These are phyloP conservation scores for Ptychodera flava DNA, from an alignment of 35 echinoderm and acorn worm species.

Conservation along the genomic window DNA sequence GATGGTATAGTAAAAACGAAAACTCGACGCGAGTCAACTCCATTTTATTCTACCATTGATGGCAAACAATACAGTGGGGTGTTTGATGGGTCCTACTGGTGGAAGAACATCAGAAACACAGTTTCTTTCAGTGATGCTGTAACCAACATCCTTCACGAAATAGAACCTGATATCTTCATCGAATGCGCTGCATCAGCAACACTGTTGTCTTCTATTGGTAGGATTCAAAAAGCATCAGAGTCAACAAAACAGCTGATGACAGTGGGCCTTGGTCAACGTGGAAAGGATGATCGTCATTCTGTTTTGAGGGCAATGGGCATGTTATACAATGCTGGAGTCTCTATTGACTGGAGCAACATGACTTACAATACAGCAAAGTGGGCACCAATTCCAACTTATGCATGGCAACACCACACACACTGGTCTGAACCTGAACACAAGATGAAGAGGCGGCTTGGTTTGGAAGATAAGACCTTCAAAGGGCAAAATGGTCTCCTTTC, in stretches of 20 bases:
- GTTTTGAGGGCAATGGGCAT: slow-evolving; percentile 39
- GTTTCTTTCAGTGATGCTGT: slow-evolving; percentile 74
- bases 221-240: slow-evolving; percentile 51
- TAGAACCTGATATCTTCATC: slow-evolving; percentile 49
- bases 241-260: slow-evolving; percentile 24
- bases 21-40: slow-evolving; percentile 20
- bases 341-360: slow-evolving; percentile 67
- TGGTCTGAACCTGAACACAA: slow-evolving; percentile 64
- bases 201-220: slow-evolving; percentile 52
- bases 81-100: slow-evolving; percentile 84
- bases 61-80: slow-evolving; percentile 61
- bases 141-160: slow-evolving; percentile 49
- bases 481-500: slow-evolving; percentile 63
- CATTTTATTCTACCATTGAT: slow-evolving; percentile 72
- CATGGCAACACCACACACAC: slow-evolving; percentile 75
- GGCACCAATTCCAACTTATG: slow-evolving; percentile 59
- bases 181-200: slow-evolving; percentile 72
- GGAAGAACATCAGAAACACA: slow-evolving; percentile 73
- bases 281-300: slow-evolving; percentile 56
- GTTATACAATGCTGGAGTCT: slow-evolving; percentile 43
- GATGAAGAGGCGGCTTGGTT: slow-evolving; percentile 68
- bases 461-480: slow-evolving; percentile 73
- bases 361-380: slow-evolving; percentile 37
- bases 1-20: slow-evolving; percentile 42
- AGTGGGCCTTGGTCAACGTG: slow-evolving; percentile 44